Evolutionary conservation across 1,140 invertebrate genomes (phyloP).

Genomic region (Colletes gigas): DNA sequence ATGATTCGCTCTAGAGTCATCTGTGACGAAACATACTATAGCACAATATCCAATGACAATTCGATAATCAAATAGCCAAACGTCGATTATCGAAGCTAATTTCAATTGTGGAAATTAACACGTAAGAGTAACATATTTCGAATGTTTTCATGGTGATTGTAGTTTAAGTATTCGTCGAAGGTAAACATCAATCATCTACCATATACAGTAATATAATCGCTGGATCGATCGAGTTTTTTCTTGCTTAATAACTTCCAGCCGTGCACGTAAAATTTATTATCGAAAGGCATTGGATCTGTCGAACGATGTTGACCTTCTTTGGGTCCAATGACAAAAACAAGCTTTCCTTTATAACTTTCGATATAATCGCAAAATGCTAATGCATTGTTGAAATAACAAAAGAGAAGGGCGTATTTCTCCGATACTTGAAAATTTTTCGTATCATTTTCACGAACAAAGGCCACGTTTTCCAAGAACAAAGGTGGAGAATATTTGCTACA

Average conservation of each 20-base stretch:
- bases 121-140: too few species aligned
- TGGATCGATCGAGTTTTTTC: slow-evolving; percentile 76
- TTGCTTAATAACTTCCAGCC: slow-evolving; percentile 70
- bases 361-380: slow-evolving; percentile 85
- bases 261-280: slow-evolving; percentile 76
- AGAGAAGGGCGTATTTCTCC: slow-evolving; percentile 83
- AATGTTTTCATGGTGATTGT: too few species aligned
- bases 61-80: too few species aligned
- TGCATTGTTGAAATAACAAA: slow-evolving; percentile 89
- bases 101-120: too few species aligned
- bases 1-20: too few species aligned
- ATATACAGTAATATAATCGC: slow-evolving; percentile 82
- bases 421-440: slow-evolving; percentile 63
- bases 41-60: too few species aligned
- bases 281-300: slow-evolving; percentile 86
- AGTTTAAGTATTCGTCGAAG: too few species aligned
- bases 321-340: slow-evolving; percentile 87
- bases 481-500: slow-evolving; percentile 82
- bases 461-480: slow-evolving; percentile 78
- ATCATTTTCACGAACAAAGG: slow-evolving; percentile 75
- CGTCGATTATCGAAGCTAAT: too few species aligned
- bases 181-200: slow-evolving; percentile 53
- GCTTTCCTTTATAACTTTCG: slow-evolving; percentile 82
- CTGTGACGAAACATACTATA: too few species aligned
- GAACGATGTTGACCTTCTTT: slow-evolving; percentile 83